phyloP scores from a whole-genome alignment of 2,888 invertebrate species.

The Hirtodrosophila duncani region DNA sequence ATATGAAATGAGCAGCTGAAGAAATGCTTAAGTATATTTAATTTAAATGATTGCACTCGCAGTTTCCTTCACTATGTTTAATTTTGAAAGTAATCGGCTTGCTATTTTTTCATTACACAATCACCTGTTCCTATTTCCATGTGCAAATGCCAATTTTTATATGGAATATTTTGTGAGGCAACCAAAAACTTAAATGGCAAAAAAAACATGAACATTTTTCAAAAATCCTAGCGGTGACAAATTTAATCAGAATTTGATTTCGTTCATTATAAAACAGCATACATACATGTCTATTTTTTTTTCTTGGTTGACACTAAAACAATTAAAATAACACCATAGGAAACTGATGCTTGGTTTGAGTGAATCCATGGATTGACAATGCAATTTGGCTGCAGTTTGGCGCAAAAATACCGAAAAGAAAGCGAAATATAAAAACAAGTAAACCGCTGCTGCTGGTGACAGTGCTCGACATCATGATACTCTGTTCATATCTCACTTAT shows the following conservation, averaged over 20 bases:
- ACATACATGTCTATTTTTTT: constrained; percentile 26
- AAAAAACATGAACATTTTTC: constrained; percentile 10
- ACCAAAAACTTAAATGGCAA: not conserved
- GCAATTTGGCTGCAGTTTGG: constrained; percentile 33
- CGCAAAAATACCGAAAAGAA: constrained; percentile 33
- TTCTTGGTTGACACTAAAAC: constrained; percentile 26
- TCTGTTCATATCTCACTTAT: too few species aligned
- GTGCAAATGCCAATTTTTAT: constrained; percentile 29
- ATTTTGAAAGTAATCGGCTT: too few species aligned
- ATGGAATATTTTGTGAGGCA: constrained; percentile 23
- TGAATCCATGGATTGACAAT: constrained; percentile 26
- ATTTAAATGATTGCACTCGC: too few species aligned
- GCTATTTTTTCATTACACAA: constrained; percentile 12
- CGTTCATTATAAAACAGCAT: constrained; percentile 35
- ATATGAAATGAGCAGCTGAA: too few species aligned
- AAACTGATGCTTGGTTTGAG: not conserved
- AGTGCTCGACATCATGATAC: too few species aligned
- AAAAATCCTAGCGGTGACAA: not conserved
- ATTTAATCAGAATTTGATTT: constrained; percentile 29
- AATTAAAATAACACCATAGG: constrained; percentile 33
- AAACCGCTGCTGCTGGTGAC: too few species aligned
- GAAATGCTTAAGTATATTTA: too few species aligned
- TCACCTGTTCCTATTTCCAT: too few species aligned
- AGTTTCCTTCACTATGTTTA: too few species aligned
- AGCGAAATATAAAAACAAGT: too few species aligned